phyloP scores from a whole-genome alignment of 2,888 invertebrate genomes.

The Acleris holmiana region DNA sequence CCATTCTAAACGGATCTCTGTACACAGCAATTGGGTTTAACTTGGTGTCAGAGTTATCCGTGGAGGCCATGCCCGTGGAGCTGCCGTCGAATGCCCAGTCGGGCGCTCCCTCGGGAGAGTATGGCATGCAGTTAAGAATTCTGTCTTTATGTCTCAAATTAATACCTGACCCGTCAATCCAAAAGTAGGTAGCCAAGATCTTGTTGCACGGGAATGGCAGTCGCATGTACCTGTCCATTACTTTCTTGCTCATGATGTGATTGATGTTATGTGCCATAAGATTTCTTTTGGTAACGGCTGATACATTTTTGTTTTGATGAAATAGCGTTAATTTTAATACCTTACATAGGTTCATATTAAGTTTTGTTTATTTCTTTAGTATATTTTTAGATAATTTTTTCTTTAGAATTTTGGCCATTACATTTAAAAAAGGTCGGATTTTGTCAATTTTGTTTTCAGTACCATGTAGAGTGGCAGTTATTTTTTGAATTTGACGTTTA shows the following conservation, averaged over 20 bases:
- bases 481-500: too few species aligned
- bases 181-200: conserved; percentile 88
- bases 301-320: not conserved
- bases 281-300: conserved; percentile 46
- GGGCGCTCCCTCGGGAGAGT: conserved; percentile 83
- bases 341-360: conserved; percentile 16
- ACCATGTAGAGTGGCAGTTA: too few species aligned
- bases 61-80: conserved; percentile 92
- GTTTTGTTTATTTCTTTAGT: too few species aligned
- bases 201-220: conserved; percentile 85
- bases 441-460: too few species aligned
- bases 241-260: conserved; percentile 75
- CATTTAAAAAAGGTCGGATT: too few species aligned
- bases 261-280: conserved; percentile 71
- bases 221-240: conserved; percentile 81
- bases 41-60: conserved; percentile 94
- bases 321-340: not conserved
- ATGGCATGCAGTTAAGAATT: conserved; percentile 87
- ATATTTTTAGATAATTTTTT: too few species aligned
- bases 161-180: conserved; percentile 92
- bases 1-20: conserved; percentile 94
- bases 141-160: conserved; percentile 88
- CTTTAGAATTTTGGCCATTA: too few species aligned
- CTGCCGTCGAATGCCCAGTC: conserved; percentile 97
- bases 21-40: conserved; percentile 94